Evolutionary conservation across 2,113 vertebrate genomes (phyloP), one percentile per base, ranked within the genome.

Genomic region (Malurus elegans): DNA sequence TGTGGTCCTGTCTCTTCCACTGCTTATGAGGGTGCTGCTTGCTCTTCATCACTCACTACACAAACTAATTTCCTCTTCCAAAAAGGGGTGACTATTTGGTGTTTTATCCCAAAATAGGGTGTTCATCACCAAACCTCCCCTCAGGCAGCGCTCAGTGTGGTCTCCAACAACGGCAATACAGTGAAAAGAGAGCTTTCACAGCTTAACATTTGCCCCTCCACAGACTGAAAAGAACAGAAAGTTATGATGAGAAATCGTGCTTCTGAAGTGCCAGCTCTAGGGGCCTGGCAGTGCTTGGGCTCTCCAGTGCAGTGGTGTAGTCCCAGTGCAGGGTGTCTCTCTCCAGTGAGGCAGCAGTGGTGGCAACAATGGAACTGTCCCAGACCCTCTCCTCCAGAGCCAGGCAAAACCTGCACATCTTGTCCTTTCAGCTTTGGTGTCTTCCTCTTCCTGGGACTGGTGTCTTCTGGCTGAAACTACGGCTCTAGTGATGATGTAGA

Each of bases 211-310:
- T 15, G 19, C 4, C 61, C 19, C 11, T 14, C 19, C 19, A 8
- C 2, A 44, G 32, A 29, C 32, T 29, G 38, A 29, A 65, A 54
- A 44, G 15, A 53, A 29, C 3, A 2, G 38, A 79, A 45, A 65
- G 19, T 38, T 65, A 14, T 0, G 1, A 36, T 36, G 25, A 54
- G 48, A 32, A 65, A 44, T 18, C 0, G 0, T 12, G 32, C 18
- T 53, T 8, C 24, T 28, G 14, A 64, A 42, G 38, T 28, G 18
- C 24, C 47, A 79, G 4, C 18, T 42, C 47, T 28, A 14, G 24
- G 38, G 5, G 19, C 38, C 50, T 45, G 38, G 19, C 40, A 36
- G 25, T 36, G 19, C 61, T 44, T 1, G 1, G 73, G 12, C 31
- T 29, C 32, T 29, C 31, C 1, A 2, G 25, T 45, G 42, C 38